Base-by-base conservation (phyloP, 2,888 invertebrate genomes). In the Hartigia nigra region DNA sequence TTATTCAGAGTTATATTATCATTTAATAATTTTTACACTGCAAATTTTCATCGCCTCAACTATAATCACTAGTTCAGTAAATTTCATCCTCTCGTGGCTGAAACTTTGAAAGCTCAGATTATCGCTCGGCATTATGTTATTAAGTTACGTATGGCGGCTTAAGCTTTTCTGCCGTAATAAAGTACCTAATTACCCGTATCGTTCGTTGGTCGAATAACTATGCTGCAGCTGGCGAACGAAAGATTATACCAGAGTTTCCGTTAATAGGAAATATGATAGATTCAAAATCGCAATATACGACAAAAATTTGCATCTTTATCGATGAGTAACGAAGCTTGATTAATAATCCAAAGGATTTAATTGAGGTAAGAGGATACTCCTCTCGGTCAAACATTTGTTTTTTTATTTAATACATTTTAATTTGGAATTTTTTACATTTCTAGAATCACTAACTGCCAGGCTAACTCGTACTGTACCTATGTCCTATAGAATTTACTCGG, bases 1-100 rank as follows among this genome's bases (percentile, higher is more conserved):
- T 75, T 39, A 32, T 55, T 72, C 2, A 23, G 9, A 9, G 14
- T 5, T 76, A 36, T 12, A 34, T 79, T 55, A 79, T 77, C 23
- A 77, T 35, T 31, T 55, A n/a, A 23, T 77, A 31, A n/a, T n/a
- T 69, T 78, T 55, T 11, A 55, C 69, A 31, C 5, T 9, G 3
- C 12, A 0, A 23, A 55, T 55, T 55, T 55, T 23, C 3, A 55
- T 55, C 0, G 9, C 23, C 55, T 23, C 2, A 23, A 9, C 2
- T 23, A 39, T n/a, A n/a, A n/a, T n/a, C n/a, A 4, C 23, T 55
- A 55, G 0, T 23, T 5, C 23, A 5, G 23, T 5, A 55, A 55
- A 55, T 55, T 55, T 23, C 55, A 55, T 55, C 9, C 55, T 23
- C 55, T 23, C 55, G 55, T 23, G 2, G 9, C 55, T 55, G 23